Conservation (phyloP, 2,888 invertebrate genomes). For the Anarsia innoxiella region DNA sequence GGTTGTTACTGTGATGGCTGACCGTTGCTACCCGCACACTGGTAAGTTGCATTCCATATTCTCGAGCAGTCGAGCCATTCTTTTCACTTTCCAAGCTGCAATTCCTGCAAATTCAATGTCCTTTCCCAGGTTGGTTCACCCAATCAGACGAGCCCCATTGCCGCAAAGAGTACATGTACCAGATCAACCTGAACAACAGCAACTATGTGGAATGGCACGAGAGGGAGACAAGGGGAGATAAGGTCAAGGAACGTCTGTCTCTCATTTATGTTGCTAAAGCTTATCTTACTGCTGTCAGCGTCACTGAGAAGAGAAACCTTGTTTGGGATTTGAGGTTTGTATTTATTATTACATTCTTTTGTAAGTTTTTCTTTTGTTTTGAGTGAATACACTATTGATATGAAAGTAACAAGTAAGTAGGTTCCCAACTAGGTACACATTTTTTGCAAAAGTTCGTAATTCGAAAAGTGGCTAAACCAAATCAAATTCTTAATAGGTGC, state of each 20-base stretch:
- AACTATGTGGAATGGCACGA: slow-evolving; percentile 92
- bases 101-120: no score
- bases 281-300: slow-evolving; percentile 86
- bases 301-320: slow-evolving; percentile 91
- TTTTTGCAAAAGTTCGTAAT: no score
- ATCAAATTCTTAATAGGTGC: no score
- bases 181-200: slow-evolving; percentile 78
- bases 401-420: no score
- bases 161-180: slow-evolving; percentile 90
- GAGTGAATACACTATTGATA: no score
- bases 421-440: no score
- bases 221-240: slow-evolving; percentile 80
- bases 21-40: slow-evolving; percentile 91
- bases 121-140: slow-evolving; percentile 91
- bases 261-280: slow-evolving; percentile 87
- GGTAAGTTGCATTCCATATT: no score
- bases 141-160: slow-evolving; percentile 86
- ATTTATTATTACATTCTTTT: no score
- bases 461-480: no score
- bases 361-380: no score
- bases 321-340: slow-evolving; percentile 83
- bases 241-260: slow-evolving; percentile 79
- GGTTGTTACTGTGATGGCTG: slow-evolving; percentile 91
- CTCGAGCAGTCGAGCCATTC: no score
- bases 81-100: no score